A percentile compares a stretch with the other conserved stretches of the same genome.
phyloP scores from a whole-genome alignment of 2,113 vertebrate species.

The Heterocephalus glaber region DNA sequence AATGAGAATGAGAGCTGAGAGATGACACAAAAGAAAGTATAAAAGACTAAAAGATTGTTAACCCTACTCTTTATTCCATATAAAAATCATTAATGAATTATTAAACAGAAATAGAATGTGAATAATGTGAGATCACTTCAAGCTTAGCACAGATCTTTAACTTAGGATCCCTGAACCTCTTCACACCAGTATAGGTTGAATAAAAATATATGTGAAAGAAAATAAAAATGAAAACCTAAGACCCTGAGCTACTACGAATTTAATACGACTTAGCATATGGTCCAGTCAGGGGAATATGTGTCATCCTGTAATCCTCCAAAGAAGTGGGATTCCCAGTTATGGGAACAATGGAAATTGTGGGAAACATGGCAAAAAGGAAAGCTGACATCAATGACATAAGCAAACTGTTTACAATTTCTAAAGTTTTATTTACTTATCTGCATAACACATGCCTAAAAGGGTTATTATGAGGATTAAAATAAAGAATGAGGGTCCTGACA shows the following conservation, averaged over 20 bases:
- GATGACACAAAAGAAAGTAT: not conserved
- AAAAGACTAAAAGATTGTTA: not conserved
- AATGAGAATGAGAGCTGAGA: not conserved
- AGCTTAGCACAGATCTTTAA: not conserved
- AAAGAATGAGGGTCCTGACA: not conserved
- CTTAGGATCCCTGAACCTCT: not conserved
- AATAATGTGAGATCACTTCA: not conserved
- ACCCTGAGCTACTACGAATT: not conserved
- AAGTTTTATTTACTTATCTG: not conserved
- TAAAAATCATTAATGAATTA: not conserved
- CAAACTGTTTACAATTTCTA: not conserved
- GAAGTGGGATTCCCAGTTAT: not conserved
- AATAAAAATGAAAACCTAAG: not conserved
- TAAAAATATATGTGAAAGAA: not conserved
- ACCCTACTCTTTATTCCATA: not conserved
- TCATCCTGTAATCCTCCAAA: not conserved
- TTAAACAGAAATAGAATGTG: not conserved
- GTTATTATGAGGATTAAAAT: not conserved
- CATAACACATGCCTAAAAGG: not conserved
- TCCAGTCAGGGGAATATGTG: not conserved
- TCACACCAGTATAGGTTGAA: not conserved
- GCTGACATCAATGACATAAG: not conserved
- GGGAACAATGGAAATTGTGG: not conserved
- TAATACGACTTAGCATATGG: not conserved
- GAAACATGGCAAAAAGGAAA: not conserved